Base-by-base conservation (phyloP, 2,797 vertebrate species). In the Microctenopoma steveboyesi region DNA sequence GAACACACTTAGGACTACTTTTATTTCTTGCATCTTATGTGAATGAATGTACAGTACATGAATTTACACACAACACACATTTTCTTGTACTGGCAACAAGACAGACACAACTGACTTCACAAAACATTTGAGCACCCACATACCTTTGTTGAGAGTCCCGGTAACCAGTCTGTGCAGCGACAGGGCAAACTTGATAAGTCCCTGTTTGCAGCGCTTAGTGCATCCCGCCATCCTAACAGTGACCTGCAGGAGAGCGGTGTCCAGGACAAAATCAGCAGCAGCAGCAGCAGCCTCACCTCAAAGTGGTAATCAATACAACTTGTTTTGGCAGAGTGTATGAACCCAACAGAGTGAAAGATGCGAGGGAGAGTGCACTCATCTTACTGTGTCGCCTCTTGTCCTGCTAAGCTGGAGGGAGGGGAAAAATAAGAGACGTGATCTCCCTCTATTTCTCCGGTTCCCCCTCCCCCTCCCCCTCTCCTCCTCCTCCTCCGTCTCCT, bases 101-200 rank as follows among this genome's bases (percentile, higher is more conserved):
- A 58, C 10, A 70, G 28, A 3, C 5, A 42, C 22, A 4, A 50
- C 7, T 7, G 10, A 39, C 27, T 57, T 45, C 14, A 12, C 69
- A 51, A 69, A 18, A 33, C 12, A 11, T 40, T 40, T 0, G 27
- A 53, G 25, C 15, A 35, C 22, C 53, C 18, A 76, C 92, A 70
- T 95, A 97, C 97, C 97, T 97, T 97, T 97, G 78, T 58, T 95
- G 69, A 98, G 96, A 15, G 95, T 96, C 71, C 96, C 97, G 0
- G 94, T 95, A 86, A 97, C 89, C 74, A 98, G 92, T 88, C 92
- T 97, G 83, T 96, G 95, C 82, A 97, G 45, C 51, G 95, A 94
- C 86, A 93, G 84, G 43, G 88, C 95, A 82, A 96, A 98, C 93
- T 96, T 97, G 82, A 96, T 90, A 12, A 98, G 88, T 53, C 96